Conservation (phyloP, 35 echinoderm and acorn worm genomes). For the Amphiura filiformis region DNA sequence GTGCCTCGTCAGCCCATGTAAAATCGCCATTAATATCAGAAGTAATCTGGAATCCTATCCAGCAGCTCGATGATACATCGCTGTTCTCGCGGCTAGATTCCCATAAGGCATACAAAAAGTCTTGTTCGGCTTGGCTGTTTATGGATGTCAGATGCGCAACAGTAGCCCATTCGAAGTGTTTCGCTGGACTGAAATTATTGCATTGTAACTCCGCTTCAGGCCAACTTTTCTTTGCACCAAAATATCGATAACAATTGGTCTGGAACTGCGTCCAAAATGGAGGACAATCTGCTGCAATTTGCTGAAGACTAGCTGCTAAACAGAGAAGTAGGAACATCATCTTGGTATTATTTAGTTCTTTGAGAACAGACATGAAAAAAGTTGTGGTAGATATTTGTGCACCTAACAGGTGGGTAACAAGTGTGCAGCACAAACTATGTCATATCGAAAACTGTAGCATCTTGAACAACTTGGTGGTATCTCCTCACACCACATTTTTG, state of each 20-base stretch:
- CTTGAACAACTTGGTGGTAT: background rate
- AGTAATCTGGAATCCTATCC: conserved; percentile 17
- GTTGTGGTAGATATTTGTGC: background rate
- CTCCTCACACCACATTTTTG: background rate
- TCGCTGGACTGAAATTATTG: conserved; percentile 12
- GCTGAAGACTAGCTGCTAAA: background rate
- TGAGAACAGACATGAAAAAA: background rate
- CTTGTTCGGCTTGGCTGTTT: conserved; percentile 30
- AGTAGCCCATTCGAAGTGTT: conserved; percentile 7
- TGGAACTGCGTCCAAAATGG: conserved; percentile 26
- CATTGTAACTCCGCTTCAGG: background rate
- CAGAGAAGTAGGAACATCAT: background rate
- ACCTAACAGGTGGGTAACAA: background rate
- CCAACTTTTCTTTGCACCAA: conserved; percentile 3
- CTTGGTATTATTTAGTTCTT: background rate
- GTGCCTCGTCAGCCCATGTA: conserved; percentile 11
- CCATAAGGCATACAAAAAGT: conserved; percentile 24
- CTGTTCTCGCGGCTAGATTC: background rate
- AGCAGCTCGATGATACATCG: background rate
- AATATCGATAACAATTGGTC: conserved; percentile 24
- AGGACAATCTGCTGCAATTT: background rate
- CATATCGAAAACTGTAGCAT: background rate
- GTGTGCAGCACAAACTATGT: background rate
- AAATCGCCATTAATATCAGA: background rate
- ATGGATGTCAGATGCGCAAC: conserved; percentile 26